These are phyloP conservation scores for Hiodon alosoides DNA, from an alignment of 2,113 vertebrate species.

Conservation along the genomic window DNA sequence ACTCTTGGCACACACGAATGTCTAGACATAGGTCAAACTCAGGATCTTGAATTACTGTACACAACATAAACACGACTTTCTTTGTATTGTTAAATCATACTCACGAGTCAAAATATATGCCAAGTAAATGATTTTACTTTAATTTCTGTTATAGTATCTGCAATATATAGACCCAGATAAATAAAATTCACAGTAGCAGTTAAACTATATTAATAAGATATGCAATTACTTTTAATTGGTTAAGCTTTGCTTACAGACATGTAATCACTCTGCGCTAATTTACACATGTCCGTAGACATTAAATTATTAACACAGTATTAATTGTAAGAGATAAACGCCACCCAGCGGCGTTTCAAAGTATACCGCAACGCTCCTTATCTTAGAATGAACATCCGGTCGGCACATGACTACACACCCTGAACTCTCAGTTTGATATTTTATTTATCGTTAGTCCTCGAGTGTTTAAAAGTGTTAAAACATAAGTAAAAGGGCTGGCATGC, in stretches of 20 bases:
- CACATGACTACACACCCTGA: not conserved
- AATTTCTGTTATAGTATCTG: not conserved
- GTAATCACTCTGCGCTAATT: slow-evolving; percentile 1
- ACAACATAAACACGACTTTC: too few species aligned
- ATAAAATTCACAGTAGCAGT: not conserved
- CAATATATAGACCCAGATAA: not conserved
- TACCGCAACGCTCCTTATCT: not conserved
- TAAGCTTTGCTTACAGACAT: not conserved
- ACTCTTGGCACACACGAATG: too few species aligned
- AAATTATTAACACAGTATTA: not conserved
- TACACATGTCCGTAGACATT: not conserved
- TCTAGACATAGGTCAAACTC: too few species aligned
- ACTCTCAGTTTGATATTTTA: not conserved
- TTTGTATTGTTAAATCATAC: not conserved
- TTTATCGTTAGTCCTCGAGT: not conserved
- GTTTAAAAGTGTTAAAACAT: not conserved
- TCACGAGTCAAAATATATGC: not conserved
- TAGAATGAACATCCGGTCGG: not conserved
- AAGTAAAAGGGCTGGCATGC: not conserved
- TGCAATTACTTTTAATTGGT: not conserved
- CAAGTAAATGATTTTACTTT: not conserved
- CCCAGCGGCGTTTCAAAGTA: slow-evolving; percentile 11
- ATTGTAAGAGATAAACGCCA: slow-evolving; percentile 24
- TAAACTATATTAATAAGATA: not conserved
- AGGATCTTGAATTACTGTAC: too few species aligned